Conservation (phyloP, 2,113 vertebrate species). For the Oriolus oriolus region DNA sequence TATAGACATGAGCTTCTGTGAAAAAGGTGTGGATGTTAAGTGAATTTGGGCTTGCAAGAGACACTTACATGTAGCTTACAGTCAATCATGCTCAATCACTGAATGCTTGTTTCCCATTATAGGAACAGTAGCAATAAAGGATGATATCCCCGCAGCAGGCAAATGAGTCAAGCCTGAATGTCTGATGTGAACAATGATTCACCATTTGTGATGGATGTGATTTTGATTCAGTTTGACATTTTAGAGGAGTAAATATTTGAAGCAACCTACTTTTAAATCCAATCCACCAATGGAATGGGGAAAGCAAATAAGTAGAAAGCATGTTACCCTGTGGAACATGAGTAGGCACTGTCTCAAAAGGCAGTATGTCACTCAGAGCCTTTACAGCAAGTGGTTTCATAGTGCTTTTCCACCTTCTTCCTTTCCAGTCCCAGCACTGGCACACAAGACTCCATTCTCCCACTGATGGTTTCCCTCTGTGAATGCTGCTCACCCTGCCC, state of each 20-base stretch:
- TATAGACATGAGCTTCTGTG: neutral
- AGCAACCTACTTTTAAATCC: neutral
- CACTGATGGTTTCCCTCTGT: neutral
- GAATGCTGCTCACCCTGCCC: neutral
- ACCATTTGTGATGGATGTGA: neutral
- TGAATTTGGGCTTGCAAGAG: neutral
- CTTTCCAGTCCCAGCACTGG: neutral
- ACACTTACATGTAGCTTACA: neutral
- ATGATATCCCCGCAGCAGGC: neutral
- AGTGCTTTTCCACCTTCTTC: neutral
- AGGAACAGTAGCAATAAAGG: neutral
- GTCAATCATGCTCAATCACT: neutral
- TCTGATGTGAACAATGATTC: constrained; percentile 13
- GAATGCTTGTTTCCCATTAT: neutral
- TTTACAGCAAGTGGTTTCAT: neutral
- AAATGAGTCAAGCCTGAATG: constrained; percentile 4
- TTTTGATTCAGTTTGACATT: constrained; percentile 13
- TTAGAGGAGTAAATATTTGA: neutral
- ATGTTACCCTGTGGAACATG: neutral
- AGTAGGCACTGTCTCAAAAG: neutral
- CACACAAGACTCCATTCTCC: neutral
- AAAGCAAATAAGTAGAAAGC: neutral
- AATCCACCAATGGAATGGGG: neutral
- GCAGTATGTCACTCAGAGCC: neutral
- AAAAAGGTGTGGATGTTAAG: neutral